A percentile compares a stretch with the other conserved stretches of the same genome.
These are phyloP conservation scores for Tiaroga cobitis DNA, from an alignment of 2,797 vertebrate species.

Conservation along the genomic window DNA sequence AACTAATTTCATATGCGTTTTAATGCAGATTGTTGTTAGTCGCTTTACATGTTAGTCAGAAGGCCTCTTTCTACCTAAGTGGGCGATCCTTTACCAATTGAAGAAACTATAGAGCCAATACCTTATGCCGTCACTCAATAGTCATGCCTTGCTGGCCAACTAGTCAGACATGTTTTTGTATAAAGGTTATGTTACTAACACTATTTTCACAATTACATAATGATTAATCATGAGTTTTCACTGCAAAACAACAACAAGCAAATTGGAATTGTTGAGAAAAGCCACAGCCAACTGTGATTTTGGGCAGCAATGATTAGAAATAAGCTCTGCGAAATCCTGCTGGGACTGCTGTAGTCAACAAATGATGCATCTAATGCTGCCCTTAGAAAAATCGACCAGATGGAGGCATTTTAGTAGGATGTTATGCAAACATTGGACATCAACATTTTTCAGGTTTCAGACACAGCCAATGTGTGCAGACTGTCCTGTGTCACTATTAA, in stretches of 20 bases:
- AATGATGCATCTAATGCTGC: background rate
- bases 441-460: background rate
- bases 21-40: background rate
- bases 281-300: background rate
- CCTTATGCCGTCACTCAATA: background rate
- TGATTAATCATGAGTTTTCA: background rate
- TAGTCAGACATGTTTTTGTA: background rate
- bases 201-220: constrained; percentile 2
- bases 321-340: background rate
- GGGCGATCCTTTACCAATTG: background rate
- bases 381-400: constrained; percentile 18
- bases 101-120: background rate
- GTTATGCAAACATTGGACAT: constrained; percentile 6
- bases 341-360: background rate
- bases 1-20: background rate
- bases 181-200: background rate
- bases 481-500: background rate
- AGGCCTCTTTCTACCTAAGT: background rate
- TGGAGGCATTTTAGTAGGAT: constrained; percentile 12
- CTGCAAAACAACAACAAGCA: constrained; percentile 12
- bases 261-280: background rate
- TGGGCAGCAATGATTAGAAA: constrained; percentile 10
- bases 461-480: background rate
- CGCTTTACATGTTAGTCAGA: background rate
- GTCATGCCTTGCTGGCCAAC: no score